phyloP scores from a whole-genome alignment of 2,888 invertebrate species.

The Dryomyza anilis region DNA sequence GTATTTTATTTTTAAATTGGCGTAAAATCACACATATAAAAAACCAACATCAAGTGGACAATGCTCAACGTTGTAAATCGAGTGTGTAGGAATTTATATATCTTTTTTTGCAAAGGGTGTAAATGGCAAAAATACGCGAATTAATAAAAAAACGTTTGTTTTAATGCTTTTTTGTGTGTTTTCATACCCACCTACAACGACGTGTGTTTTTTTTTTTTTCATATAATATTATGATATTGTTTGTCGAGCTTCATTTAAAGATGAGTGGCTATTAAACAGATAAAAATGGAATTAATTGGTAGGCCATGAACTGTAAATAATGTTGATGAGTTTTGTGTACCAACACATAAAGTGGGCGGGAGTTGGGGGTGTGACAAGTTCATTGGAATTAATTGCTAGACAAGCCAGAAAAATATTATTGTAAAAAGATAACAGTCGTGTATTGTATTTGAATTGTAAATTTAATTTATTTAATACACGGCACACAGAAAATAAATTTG shows the following conservation, averaged over 20 bases:
- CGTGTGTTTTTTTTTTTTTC: background rate
- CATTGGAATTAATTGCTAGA: no score
- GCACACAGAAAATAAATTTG: no score
- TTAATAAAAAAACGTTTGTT: background rate
- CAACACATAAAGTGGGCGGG: background rate
- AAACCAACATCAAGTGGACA: slow-evolving; percentile 19
- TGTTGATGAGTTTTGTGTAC: slow-evolving; percentile 17
- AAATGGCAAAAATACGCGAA: background rate
- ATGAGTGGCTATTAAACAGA: slow-evolving; percentile 33
- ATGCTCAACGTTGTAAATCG: background rate
- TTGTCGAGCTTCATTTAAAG: slow-evolving; percentile 28
- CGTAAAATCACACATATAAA: no score
- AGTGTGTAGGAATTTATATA: background rate
- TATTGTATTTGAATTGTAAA: no score
- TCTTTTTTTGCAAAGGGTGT: background rate
- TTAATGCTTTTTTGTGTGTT: background rate
- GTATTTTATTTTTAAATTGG: no score
- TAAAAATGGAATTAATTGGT: slow-evolving; percentile 34
- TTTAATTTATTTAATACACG: no score
- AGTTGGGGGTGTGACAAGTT: no score
- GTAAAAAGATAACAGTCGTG: no score
- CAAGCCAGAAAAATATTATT: no score
- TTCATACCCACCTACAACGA: background rate
- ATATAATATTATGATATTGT: slow-evolving; percentile 2
- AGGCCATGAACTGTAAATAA: slow-evolving; percentile 30